phyloP scores from a whole-genome alignment of 2,888 invertebrate species.

The Hermaeophaga mercurialis region DNA sequence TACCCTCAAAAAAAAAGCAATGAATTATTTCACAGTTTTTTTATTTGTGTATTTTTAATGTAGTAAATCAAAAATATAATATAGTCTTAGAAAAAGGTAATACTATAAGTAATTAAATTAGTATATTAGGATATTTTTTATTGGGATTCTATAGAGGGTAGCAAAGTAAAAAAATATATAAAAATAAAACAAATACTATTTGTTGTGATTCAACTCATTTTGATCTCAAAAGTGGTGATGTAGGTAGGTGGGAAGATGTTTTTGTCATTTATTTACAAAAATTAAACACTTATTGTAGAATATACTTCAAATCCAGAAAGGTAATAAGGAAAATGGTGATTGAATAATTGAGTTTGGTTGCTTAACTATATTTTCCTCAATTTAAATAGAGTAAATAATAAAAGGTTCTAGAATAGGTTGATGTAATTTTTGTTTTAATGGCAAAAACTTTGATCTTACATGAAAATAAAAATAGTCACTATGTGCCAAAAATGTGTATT shows the following conservation, averaged over 20 bases:
- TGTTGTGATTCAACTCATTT: conserved; percentile 25
- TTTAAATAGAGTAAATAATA: no score
- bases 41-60: background rate
- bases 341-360: no score
- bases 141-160: conserved; percentile 14
- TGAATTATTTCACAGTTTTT: background rate
- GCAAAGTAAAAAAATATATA: conserved; percentile 7
- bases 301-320: no score
- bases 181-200: conserved; percentile 10
- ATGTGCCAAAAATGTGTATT: conserved; percentile 35
- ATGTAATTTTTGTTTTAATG: background rate
- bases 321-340: no score
- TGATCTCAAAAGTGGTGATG: conserved; percentile 27
- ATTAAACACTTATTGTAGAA: no score
- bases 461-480: conserved; percentile 31
- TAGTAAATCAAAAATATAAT: background rate
- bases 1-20: conserved; percentile 9
- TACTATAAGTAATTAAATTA: background rate
- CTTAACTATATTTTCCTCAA: no score
- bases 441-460: conserved; percentile 11
- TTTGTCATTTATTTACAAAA: conserved; percentile 1
- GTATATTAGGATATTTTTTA: background rate
- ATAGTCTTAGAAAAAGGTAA: background rate
- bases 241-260: conserved; percentile 1
- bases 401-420: conserved; percentile 9